Evolutionary conservation across 1,140 invertebrate genomes (phyloP).

Genomic region (Bemisia tabaci): DNA sequence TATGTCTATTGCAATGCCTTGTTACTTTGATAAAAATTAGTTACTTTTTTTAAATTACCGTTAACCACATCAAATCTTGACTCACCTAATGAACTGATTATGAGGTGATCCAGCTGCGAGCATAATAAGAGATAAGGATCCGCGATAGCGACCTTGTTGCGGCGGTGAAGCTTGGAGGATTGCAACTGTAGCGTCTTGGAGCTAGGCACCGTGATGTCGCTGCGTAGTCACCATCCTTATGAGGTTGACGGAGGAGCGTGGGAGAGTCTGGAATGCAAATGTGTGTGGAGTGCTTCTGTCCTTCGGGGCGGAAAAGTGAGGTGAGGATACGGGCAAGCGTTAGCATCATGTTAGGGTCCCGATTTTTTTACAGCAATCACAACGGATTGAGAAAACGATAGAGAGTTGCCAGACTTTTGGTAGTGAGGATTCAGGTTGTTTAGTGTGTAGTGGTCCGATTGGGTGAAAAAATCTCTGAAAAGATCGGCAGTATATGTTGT

Average conservation of each 20-base stretch:
- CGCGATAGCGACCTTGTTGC: constrained; percentile 70
- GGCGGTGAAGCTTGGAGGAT: constrained; percentile 70
- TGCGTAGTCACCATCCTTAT: constrained; percentile 51
- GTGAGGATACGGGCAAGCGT: constrained; percentile 53
- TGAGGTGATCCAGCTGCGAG: constrained; percentile 41
- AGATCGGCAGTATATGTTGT: no score
- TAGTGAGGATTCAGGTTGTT: constrained; percentile 2
- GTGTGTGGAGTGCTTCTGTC: no score
- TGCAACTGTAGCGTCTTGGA: constrained; percentile 60
- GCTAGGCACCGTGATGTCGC: constrained; percentile 49
- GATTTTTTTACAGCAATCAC: constrained; percentile 58
- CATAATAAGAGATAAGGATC: constrained; percentile 64
- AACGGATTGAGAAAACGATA: constrained; percentile 32
- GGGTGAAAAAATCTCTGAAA: constrained; percentile 23
- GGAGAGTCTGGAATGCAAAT: constrained; percentile 51
- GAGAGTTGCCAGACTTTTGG: not conserved
- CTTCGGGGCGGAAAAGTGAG: constrained; percentile 50
- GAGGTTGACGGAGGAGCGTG: constrained; percentile 48
- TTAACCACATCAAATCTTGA: no score
- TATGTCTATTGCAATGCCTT: no score
- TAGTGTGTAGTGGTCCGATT: constrained; percentile 12
- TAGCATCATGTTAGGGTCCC: constrained; percentile 57
- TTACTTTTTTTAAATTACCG: no score
- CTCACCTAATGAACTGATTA: constrained; percentile 46
- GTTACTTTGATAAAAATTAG: no score